Base-by-base conservation (phyloP, 1,140 invertebrate species). In the Ceratoteleas bidentatus region DNA sequence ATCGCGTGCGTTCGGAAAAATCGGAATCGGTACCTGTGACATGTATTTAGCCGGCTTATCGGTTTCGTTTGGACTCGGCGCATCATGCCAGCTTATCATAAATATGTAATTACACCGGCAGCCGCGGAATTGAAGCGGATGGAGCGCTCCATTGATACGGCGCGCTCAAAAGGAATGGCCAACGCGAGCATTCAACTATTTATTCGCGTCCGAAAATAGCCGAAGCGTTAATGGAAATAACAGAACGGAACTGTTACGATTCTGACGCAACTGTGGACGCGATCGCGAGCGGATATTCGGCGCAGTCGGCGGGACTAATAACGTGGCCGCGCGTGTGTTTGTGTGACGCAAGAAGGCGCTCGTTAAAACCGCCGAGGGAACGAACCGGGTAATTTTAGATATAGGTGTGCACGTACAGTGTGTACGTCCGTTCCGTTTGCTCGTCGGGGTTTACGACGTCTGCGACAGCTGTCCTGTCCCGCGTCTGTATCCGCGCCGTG, bases 371-470 rank as follows among this genome's bases (percentile, higher is more conserved):
- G 40, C 4, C 16, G 40, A 10, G 52, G 52, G 49, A 72, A 57
- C 13, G 58, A 60, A 54, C 52, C 52, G 32, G 50, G 66, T 76
- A 83, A 79, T 76, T 83, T 83, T 60, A 79, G 75, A 70, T 75
- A 65, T 65, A 58, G 80, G 36, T 73, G 60, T 57, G 54, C 57
- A 72, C 61, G 36, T 40, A 47, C 32, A 53, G 40, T 11, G 58
- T 69, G 66, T 61, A 69, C 62, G 70, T 74, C 68, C 34, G 70
- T 75, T 13, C 70, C 53, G 62, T 72, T 83, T 76, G 53, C 72
- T 64, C 76, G 58, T 72, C 78, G 47, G 60, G 64, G 57, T 81
- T 78, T 81, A 84, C 83, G 83, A 84, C 65, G 69, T 81, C 45
- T 58, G 78, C 70, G 69, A 81, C 78, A 84, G 83, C 83, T 84